phyloP scores from a whole-genome alignment of 35 echinoderm and acorn worm genomes.

The Apostichopus californicus region DNA sequence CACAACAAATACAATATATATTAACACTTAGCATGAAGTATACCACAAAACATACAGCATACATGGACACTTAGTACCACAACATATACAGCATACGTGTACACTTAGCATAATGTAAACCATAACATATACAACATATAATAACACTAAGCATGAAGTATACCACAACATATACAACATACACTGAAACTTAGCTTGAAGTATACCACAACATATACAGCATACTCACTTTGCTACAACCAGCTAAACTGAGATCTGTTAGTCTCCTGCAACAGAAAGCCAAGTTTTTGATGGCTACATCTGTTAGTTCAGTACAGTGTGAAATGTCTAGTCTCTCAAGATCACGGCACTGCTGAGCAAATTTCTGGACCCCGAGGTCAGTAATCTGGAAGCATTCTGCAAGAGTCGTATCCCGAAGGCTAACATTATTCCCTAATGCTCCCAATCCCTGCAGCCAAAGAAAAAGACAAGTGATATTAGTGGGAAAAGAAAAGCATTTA shows the following conservation, averaged over 20 bases:
- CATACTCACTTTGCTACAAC: constrained; percentile 75
- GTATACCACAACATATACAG: not conserved
- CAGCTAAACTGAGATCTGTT: constrained; percentile 83
- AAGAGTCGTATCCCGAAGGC: constrained; percentile 73
- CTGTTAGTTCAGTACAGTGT: constrained; percentile 85
- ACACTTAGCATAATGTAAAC: no score
- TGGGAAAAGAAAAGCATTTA: no score
- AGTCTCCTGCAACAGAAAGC: constrained; percentile 93
- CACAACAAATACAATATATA: no score
- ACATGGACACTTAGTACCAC: no score
- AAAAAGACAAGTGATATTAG: not conserved
- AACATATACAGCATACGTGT: not conserved
- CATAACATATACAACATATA: not conserved
- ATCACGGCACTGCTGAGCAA: constrained; percentile 93
- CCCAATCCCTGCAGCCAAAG: constrained; percentile 75
- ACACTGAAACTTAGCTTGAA: not conserved
- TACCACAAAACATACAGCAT: no score
- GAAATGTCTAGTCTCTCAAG: constrained; percentile 89
- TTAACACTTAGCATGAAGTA: no score
- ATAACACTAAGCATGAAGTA: no score
- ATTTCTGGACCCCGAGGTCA: constrained; percentile 95
- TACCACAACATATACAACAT: no score
- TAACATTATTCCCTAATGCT: constrained; percentile 81
- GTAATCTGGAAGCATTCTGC: constrained; percentile 96
- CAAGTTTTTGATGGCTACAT: constrained; percentile 91